Conservation (phyloP, 1,140 invertebrate genomes). For the Drosophila quadrilineata region DNA sequence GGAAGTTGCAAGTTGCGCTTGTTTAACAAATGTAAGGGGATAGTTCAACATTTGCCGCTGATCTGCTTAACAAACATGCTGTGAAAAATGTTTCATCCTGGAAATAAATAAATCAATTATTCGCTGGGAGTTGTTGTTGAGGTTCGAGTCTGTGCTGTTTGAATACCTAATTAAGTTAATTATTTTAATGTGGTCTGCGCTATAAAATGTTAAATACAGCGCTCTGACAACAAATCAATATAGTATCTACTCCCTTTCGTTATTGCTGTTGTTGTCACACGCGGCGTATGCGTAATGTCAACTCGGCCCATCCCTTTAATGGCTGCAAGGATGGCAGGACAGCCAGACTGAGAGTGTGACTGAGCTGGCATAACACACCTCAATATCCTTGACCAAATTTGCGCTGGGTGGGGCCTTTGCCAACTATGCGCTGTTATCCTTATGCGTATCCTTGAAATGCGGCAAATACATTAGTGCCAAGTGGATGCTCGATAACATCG, state of each 20-base stretch:
- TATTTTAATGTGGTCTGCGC: constrained; percentile 64
- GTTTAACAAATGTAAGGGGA: too few relatives aligned
- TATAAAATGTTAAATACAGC: constrained; percentile 57
- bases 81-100: too few relatives aligned
- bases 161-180: constrained; percentile 71
- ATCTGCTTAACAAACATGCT: too few relatives aligned
- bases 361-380: constrained; percentile 49
- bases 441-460: constrained; percentile 55
- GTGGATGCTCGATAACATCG: constrained; percentile 29
- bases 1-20: too few relatives aligned
- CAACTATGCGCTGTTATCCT: constrained; percentile 17
- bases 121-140: too few relatives aligned
- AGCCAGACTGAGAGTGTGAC: too few relatives aligned
- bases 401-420: background rate
- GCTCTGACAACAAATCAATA: constrained; percentile 46
- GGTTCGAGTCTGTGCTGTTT: too few relatives aligned
- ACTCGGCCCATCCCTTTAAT: too few relatives aligned
- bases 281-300: constrained; percentile 58
- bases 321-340: too few relatives aligned
- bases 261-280: constrained; percentile 1
- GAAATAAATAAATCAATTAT: too few relatives aligned
- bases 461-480: constrained; percentile 52
- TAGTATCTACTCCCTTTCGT: too few relatives aligned
- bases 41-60: too few relatives aligned
- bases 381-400: constrained; percentile 63